A percentile compares a stretch with the other conserved stretches of the same genome.
Evolutionary conservation across 30 jellyfish, hydroid and myxozoan species (phyloP).

Genomic region (Cassiopea xamachana): DNA sequence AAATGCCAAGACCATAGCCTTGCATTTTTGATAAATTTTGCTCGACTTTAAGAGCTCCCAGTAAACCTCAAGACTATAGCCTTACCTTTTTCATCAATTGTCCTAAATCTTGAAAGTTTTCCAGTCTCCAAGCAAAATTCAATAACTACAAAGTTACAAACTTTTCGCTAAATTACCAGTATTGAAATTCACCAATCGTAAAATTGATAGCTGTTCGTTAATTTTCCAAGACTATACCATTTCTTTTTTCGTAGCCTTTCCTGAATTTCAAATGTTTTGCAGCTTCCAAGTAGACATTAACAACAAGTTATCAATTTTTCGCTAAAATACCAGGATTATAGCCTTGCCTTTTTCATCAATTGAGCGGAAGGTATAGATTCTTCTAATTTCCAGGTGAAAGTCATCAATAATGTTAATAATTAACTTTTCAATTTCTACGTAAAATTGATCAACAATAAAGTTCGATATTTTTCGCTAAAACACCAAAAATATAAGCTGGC

Average conservation of each 20-base stretch:
- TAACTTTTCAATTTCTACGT: background rate
- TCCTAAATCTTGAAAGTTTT: background rate
- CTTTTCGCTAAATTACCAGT: background rate
- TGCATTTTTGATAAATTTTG: background rate
- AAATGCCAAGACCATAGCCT: background rate
- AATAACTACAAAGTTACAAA: background rate
- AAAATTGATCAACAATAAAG: background rate
- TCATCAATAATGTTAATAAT: no score
- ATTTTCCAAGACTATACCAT: no score
- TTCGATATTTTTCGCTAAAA: background rate
- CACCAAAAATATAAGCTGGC: background rate
- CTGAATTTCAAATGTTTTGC: no score
- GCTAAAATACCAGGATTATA: background rate
- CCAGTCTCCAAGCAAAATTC: background rate
- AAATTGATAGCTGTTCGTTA: no score
- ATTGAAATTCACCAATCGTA: no score
- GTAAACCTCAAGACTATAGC: background rate
- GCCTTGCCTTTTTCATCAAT: background rate
- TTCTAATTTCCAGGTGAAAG: no score
- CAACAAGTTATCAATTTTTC: no score
- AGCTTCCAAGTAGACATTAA: no score
- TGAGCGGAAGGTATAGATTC: background rate
- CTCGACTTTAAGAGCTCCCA: background rate
- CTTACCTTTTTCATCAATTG: background rate
- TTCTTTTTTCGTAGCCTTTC: no score